Percentiles rank a stretch among this genome's conserved stretches.
phyloP scores from a whole-genome alignment of 2,888 invertebrate species.

The Eledona agricola region DNA sequence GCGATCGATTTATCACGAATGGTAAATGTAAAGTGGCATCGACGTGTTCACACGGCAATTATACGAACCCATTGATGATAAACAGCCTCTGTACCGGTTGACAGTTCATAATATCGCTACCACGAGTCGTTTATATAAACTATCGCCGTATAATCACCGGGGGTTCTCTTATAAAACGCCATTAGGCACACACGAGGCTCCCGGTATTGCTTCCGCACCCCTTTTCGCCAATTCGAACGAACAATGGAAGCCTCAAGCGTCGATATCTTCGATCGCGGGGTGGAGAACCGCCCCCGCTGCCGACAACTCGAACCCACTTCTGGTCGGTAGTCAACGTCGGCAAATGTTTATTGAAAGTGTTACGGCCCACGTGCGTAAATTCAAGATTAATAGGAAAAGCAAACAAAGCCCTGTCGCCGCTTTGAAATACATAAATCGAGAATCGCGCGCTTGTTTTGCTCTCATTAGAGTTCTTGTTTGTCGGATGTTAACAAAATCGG shows the following conservation, averaged over 20 bases:
- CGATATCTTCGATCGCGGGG: constrained; percentile 17
- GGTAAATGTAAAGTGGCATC: constrained; percentile 39
- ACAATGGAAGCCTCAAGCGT: constrained; percentile 15
- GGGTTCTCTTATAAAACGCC: constrained; percentile 40
- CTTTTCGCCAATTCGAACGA: neutral
- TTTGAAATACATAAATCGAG: constrained; percentile 26
- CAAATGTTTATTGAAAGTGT: constrained; percentile 37
- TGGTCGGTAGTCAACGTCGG: constrained; percentile 36
- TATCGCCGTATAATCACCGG: constrained; percentile 40
- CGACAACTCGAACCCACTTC: constrained; percentile 26
- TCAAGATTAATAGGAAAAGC: constrained; percentile 36
- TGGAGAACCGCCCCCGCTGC: constrained; percentile 19
- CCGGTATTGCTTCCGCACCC: constrained; percentile 35
- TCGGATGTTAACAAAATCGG: constrained; percentile 30
- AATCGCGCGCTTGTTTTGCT: constrained; percentile 1
- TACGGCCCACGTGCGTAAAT: constrained; percentile 38
- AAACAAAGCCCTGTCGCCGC: constrained; percentile 33
- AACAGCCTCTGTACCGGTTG: constrained; percentile 39
- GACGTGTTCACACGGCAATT: constrained; percentile 45
- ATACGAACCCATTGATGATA: constrained; percentile 40
- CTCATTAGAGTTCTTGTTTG: constrained; percentile 6
- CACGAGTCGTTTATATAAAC: constrained; percentile 40
- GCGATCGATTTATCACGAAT: constrained; percentile 40
- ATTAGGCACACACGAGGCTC: constrained; percentile 35
- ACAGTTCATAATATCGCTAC: constrained; percentile 43